Conservation (phyloP, 2,888 invertebrate species). For the Cryptocephalus moraei region DNA sequence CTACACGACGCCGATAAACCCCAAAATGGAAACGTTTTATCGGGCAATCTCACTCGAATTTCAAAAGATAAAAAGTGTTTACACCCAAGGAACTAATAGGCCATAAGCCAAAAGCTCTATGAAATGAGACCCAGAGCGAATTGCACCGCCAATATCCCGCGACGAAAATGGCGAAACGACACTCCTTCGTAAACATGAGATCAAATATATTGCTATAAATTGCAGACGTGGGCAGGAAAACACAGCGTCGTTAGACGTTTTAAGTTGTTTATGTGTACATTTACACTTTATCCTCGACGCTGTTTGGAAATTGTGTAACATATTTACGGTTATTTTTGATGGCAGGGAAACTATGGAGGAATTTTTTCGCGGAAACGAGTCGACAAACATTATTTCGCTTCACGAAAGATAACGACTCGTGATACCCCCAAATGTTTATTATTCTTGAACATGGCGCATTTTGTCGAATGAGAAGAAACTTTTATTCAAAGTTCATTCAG, state of each 20-base stretch:
- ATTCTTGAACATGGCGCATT: too few relatives aligned
- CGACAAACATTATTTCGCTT: too few relatives aligned
- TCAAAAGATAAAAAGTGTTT: neutral
- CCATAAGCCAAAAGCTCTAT: neutral
- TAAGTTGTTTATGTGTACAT: constrained; percentile 28
- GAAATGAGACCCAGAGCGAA: neutral
- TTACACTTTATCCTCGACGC: constrained; percentile 22
- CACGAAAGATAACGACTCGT: too few relatives aligned
- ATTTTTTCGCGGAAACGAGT: too few relatives aligned
- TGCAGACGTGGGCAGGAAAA: constrained; percentile 32
- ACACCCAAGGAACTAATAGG: neutral
- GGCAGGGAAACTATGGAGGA: too few relatives aligned
- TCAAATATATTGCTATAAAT: constrained; percentile 28
- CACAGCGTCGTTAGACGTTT: constrained; percentile 27
- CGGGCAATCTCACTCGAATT: neutral
- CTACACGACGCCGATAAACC: too few relatives aligned
- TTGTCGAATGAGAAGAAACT: too few relatives aligned
- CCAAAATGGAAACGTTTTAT: neutral
- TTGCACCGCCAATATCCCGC: neutral
- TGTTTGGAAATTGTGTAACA: neutral
- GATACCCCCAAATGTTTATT: too few relatives aligned
- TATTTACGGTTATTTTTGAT: too few relatives aligned
- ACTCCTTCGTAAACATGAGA: constrained; percentile 25
- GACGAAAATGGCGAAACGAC: constrained; percentile 12
- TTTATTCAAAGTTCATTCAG: too few relatives aligned